Evolutionary conservation across 2,113 vertebrate species (phyloP), one percentile per base, ranked within the genome.

Genomic region (Cairina moschata): DNA sequence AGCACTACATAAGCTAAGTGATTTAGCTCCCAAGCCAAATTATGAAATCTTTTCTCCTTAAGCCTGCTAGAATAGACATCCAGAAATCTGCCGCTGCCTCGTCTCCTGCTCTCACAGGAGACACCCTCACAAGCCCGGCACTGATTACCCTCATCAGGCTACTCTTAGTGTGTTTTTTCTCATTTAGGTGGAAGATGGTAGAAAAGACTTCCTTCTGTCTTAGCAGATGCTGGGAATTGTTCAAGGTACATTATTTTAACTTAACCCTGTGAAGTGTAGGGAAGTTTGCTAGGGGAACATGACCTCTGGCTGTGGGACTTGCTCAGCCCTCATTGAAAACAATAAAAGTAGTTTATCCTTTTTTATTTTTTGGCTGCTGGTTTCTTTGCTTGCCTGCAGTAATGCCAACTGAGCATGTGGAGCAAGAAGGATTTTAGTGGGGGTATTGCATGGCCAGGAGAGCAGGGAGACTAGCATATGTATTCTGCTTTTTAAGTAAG

Each of bases 21-120:
- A 91, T 85, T 55, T 77, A 80, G 87, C 75, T 95, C 72, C 63
- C n/a, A 59, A 87, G 91, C 75, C 91, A 96, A 88, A 88, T 87
- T 21, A 80, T 83, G 67, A 83, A 85, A 80, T 89, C 78, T 44
- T 40, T 91, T 90, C 58, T 93, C 91, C 63, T 83, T 75, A 86
- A 84, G 56, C 54, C 63, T 29, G 38, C 75, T 95, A 77, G 82
- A 80, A 90, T 76, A 90, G 67, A 40, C 87, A 88, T 90, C 74
- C 59, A 95, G 75, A 91, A 95, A 83, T 77, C 18, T 96, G 90
- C 58, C 2, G 1, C 63, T 66, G 60, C 54, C 75, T 92, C 44
- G 36, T 76, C 34, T 80, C 48, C 66, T 81, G 59, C 38, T 86
- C 26, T 65, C 63, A 82, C 72, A 55, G 68, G 72, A 80, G 83